These are phyloP conservation scores for Hephaestus fuliginosus DNA, from an alignment of 2,797 vertebrate species.

Conservation along the genomic window DNA sequence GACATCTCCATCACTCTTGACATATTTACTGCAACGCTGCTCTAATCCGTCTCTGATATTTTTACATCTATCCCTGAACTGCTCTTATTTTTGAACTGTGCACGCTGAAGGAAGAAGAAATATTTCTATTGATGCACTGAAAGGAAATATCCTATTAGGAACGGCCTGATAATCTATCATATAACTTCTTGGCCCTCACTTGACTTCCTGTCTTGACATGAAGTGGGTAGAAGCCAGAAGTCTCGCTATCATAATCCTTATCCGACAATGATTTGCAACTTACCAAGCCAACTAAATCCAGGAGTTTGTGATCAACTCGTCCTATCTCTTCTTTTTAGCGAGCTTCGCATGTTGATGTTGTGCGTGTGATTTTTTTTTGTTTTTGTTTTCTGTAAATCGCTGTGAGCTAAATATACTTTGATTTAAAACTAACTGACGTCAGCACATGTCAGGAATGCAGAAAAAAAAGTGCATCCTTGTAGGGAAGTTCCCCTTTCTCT, in stretches of 20 bases:
- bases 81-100: neutral
- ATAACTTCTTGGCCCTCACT: constrained; percentile 9
- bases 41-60: neutral
- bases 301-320: neutral
- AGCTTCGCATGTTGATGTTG: neutral
- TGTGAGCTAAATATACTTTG: neutral
- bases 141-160: constrained; percentile 5
- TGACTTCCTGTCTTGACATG: constrained; percentile 26
- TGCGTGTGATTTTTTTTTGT: neutral
- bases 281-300: neutral
- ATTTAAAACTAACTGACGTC: constrained; percentile 3
- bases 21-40: no score
- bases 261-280: neutral
- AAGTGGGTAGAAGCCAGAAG: constrained; percentile 8
- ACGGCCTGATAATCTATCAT: constrained; percentile 18
- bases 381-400: constrained; percentile 2
- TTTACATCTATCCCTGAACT: neutral
- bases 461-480: neutral
- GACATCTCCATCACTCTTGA: neutral
- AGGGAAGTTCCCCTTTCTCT: neutral
- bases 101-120: neutral
- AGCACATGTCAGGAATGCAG: neutral
- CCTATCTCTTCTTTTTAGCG: neutral
- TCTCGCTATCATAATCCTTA: neutral
- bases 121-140: neutral